Evolutionary conservation across 2,888 invertebrate genomes (phyloP).

Genomic region (Parasteatoda lunata): DNA sequence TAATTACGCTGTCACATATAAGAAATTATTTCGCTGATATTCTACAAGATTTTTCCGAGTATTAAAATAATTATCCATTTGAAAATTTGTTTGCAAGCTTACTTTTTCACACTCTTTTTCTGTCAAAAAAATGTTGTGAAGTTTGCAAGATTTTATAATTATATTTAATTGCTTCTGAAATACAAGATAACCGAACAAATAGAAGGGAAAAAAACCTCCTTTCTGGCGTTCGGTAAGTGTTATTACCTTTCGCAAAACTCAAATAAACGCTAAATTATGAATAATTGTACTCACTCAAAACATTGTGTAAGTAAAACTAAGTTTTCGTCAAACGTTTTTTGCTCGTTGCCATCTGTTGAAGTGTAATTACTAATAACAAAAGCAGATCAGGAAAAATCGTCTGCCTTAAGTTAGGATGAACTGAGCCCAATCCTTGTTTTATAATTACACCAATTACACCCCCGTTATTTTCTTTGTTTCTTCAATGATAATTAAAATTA

Average conservation of each 20-base stretch:
- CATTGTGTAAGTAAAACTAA: neutral
- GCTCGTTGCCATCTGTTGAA: neutral
- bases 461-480: neutral
- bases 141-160: constrained; percentile 55
- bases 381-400: constrained; percentile 28
- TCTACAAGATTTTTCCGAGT: neutral
- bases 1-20: neutral
- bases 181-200: constrained; percentile 7
- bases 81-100: neutral
- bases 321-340: neutral
- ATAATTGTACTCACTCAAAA: neutral
- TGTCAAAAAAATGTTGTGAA: neutral
- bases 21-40: neutral
- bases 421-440: constrained; percentile 20
- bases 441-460: constrained; percentile 39
- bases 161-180: constrained; percentile 44
- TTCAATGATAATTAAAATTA: constrained; percentile 2
- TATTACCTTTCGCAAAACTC: neutral
- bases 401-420: constrained; percentile 9
- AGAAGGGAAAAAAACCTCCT: neutral
- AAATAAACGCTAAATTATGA: neutral
- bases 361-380: constrained; percentile 26
- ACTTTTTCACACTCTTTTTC: neutral
- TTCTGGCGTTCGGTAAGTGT: neutral
- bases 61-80: neutral